phyloP scores from a whole-genome alignment of 2,888 invertebrate species.

The Hydrotaea cyrtoneurina region DNA sequence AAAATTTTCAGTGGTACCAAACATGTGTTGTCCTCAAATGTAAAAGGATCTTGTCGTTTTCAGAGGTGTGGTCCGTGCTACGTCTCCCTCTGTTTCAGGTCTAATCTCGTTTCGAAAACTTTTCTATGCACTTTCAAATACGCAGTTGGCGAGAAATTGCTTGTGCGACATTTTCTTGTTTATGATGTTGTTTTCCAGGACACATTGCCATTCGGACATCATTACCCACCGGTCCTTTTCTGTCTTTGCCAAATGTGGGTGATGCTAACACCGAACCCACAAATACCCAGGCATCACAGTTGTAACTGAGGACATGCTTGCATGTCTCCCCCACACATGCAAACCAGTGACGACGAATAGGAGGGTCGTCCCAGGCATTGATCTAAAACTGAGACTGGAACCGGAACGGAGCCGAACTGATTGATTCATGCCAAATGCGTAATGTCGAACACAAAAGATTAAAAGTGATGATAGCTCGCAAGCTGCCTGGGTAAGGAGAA shows the following conservation, averaged over 20 bases:
- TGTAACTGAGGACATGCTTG: not conserved
- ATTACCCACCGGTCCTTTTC: conserved; percentile 17
- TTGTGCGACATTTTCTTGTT: conserved; percentile 27
- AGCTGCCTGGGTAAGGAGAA: not conserved
- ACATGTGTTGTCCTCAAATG: too few species aligned
- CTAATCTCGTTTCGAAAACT: too few species aligned
- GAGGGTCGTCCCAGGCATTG: not conserved
- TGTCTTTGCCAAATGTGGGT: not conserved
- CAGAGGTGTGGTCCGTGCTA: too few species aligned
- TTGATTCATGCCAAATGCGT: conserved; percentile 63
- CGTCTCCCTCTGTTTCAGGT: too few species aligned
- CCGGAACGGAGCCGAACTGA: conserved; percentile 50
- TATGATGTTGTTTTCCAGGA: conserved; percentile 13
- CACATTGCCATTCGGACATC: not conserved
- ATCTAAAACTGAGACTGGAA: conserved; percentile 8
- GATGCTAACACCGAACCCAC: not conserved
- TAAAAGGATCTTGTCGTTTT: too few species aligned
- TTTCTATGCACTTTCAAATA: too few species aligned
- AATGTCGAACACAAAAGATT: conserved; percentile 61
- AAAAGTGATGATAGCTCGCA: conserved; percentile 56
- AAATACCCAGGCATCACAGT: not conserved
- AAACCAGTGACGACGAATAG: not conserved
- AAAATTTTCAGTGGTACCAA: too few species aligned
- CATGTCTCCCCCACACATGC: not conserved
- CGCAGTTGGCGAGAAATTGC: not conserved